Evolutionary conservation across 1,140 invertebrate species (phyloP), one percentile per base, ranked within the genome.

Genomic region (Helicoverpa zea): DNA sequence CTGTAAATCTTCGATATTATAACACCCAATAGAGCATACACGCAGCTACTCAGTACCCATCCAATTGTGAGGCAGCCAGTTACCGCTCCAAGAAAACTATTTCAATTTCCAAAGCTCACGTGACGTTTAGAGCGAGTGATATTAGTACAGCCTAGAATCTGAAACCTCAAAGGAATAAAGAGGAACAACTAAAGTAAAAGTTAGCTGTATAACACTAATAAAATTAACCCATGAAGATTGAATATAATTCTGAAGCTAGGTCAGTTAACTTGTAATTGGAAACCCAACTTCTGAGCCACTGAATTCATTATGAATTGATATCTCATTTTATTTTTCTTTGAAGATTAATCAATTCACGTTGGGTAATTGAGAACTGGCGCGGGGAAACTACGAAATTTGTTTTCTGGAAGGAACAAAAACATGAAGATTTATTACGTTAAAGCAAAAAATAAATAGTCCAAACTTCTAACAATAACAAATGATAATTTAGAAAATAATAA

Each of bases 231-330:
- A 47, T 66, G 35, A n/a, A 47, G 35, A 66, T 47, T 47, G 30
- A 66, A 66, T 66, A 66, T 66, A n/a, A 66, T 47, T 66, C 30
- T 47, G 14, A n/a, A 66, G 7, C 14, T 35, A 16, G 23, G 63
- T 30, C 11, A 66, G 63, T 66, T 66, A 11, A 66, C 35, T 35
- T 66, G 63, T 64, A 64, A 64, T 64, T 64, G 61, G 61, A 43
- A 16, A 59, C 58, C 14, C 11, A 59, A 29, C 58, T 59, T 23
- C 16, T 58, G 16, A 58, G 23, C 56, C 16, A 58, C 16, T 58
- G 18, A 58, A 58, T 7, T 58, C 3, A 58, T 58, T 59, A 29
- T 13, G 58, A 59, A 59, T 29, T 29, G 58, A 29, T 59, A 29
- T 29, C 58, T 4, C 11, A 16, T 59, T 59, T 59, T 29, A 16